Evolutionary conservation across 2,113 vertebrate species (phyloP).

Genomic region (Dasyprocta punctata): DNA sequence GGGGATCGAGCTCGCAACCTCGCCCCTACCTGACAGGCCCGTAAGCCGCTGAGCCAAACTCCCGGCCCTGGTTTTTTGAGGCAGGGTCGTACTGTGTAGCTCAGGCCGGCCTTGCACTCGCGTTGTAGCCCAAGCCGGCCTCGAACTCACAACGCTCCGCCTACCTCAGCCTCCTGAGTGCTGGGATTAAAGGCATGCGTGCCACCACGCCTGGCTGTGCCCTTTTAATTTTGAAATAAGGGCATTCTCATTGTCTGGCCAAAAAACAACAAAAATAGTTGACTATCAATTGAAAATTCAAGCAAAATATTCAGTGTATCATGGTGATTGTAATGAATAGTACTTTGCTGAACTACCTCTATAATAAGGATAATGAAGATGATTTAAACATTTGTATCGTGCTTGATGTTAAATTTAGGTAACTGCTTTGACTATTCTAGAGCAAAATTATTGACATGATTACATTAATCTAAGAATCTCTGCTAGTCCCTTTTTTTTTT

Average conservation of each 20-base stretch:
- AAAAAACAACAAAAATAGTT: neutral
- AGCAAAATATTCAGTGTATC: slow-evolving; percentile 17
- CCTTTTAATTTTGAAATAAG: slow-evolving; percentile 5
- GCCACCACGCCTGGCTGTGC: no score
- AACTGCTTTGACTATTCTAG: slow-evolving; percentile 5
- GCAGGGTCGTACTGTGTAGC: no score
- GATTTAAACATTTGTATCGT: neutral
- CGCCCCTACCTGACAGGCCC: no score
- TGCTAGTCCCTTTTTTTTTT: neutral
- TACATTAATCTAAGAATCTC: neutral
- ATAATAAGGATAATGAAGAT: neutral
- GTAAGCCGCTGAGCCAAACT: no score
- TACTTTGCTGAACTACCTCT: slow-evolving; percentile 21
- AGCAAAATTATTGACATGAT: neutral
- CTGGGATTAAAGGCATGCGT: no score
- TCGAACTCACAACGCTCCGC: no score
- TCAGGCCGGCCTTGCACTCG: no score
- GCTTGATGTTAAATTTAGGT: neutral
- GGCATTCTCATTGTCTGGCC: neutral
- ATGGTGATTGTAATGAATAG: neutral
- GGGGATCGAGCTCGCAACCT: no score
- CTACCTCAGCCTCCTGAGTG: no score
- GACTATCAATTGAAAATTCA: slow-evolving; percentile 32
- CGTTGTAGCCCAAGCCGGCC: no score
- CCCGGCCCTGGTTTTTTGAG: no score